phyloP scores from a whole-genome alignment of 2,797 vertebrate species.

The Coluber constrictor region DNA sequence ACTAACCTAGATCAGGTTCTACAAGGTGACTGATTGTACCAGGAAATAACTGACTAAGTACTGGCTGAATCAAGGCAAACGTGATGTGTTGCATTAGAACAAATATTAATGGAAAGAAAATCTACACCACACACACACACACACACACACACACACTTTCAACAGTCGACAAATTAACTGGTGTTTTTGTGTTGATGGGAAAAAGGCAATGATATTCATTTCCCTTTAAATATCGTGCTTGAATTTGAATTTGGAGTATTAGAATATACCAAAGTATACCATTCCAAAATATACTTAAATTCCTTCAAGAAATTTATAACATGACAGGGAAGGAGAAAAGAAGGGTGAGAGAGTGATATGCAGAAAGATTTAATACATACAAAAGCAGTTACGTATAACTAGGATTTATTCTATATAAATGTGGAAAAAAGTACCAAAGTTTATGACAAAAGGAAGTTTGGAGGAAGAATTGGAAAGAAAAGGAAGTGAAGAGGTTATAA shows the following conservation, averaged over 20 bases:
- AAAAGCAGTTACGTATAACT: background rate
- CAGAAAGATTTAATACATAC: background rate
- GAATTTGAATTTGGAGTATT: background rate
- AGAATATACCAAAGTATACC: background rate
- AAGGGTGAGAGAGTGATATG: background rate
- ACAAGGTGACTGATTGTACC: background rate
- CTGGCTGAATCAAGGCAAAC: background rate
- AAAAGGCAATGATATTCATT: background rate
- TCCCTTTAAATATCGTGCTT: background rate
- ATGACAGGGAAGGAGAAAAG: background rate
- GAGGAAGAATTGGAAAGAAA: background rate
- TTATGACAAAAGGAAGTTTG: background rate
- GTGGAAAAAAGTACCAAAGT: background rate
- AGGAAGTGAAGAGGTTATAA: background rate
- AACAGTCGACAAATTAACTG: background rate
- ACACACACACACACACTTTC: background rate
- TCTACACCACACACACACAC: background rate
- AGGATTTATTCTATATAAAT: background rate
- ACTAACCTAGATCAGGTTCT: background rate
- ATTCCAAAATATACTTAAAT: background rate
- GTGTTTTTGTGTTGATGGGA: background rate
- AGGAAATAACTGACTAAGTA: background rate
- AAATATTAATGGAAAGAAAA: background rate
- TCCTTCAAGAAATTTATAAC: background rate
- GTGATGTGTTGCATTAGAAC: background rate